phyloP scores from a whole-genome alignment of 92 coral and sea anemone species.

The Siderastrea radians region DNA sequence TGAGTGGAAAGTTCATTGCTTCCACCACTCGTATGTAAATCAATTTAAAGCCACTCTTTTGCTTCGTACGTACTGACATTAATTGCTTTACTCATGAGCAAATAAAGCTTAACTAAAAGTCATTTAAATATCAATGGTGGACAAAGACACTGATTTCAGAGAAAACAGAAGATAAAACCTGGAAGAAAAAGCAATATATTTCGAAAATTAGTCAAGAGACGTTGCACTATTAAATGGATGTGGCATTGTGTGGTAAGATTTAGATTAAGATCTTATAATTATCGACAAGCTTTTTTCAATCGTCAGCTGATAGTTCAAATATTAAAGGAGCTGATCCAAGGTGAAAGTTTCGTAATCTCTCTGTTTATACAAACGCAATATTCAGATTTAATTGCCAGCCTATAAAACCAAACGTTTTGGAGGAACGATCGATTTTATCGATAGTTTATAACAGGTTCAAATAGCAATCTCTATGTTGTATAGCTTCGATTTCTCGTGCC shows the following conservation, averaged over 20 bases:
- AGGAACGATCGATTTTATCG: neutral
- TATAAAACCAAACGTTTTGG: neutral
- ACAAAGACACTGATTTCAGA: neutral
- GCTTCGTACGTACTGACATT: neutral
- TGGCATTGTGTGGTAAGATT: neutral
- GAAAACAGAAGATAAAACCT: neutral
- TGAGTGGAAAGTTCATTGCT: neutral
- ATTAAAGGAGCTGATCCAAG: neutral
- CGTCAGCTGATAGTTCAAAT: neutral
- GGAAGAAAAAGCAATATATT: neutral
- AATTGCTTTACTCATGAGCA: neutral
- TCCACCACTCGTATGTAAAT: neutral
- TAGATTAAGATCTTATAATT: neutral
- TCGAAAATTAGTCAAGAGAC: neutral
- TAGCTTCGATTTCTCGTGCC: constrained; percentile 93
- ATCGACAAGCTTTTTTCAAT: neutral
- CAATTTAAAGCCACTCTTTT: neutral
- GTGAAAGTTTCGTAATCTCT: neutral
- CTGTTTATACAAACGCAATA: neutral
- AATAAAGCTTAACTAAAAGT: neutral
- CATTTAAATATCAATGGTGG: neutral
- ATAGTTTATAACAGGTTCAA: neutral
- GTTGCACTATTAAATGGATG: neutral
- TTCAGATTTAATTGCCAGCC: neutral
- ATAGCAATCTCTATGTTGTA: constrained; percentile 67